Percentiles rank a stretch among this genome's conserved stretches.
Conservation (phyloP, 2,797 vertebrate species). For the Bovichtus diacanthus region DNA sequence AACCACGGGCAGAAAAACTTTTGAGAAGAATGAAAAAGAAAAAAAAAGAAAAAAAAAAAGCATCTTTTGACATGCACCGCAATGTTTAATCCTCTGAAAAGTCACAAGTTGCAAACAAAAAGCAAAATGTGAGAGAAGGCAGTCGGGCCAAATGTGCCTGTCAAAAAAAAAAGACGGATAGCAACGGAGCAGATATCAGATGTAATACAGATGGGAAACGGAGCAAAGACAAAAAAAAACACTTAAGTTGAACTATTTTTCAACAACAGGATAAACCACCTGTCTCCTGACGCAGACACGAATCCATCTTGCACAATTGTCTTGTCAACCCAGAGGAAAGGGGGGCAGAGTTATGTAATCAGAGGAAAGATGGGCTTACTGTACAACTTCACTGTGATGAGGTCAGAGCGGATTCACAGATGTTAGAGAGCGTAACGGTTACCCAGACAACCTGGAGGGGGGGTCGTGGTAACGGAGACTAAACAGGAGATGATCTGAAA, state of each 20-base stretch:
- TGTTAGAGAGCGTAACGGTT: slow-evolving; percentile 45
- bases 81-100: slow-evolving; percentile 15
- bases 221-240: slow-evolving; percentile 12
- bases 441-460: slow-evolving; percentile 24
- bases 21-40: too few species aligned
- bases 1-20: slow-evolving; percentile 14
- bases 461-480: slow-evolving; percentile 6
- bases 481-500: slow-evolving; percentile 42
- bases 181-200: slow-evolving; percentile 16
- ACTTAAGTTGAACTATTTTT: slow-evolving; percentile 12
- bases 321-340: slow-evolving; percentile 12
- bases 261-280: slow-evolving; percentile 11
- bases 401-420: slow-evolving; percentile 54
- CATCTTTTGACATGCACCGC: background rate
- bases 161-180: slow-evolving; percentile 27
- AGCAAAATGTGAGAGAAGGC: slow-evolving; percentile 30
- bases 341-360: slow-evolving; percentile 32
- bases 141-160: slow-evolving; percentile 11
- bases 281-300: slow-evolving; percentile 6
- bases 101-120: background rate
- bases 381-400: slow-evolving; percentile 37
- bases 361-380: slow-evolving; percentile 26
- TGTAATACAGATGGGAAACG: slow-evolving; percentile 21
- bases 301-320: slow-evolving; percentile 6
- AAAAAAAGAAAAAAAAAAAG: too few species aligned